Percentiles rank a stretch among this genome's conserved stretches.
phyloP scores from a whole-genome alignment of 2,888 invertebrate species.

The Unio delphinus region DNA sequence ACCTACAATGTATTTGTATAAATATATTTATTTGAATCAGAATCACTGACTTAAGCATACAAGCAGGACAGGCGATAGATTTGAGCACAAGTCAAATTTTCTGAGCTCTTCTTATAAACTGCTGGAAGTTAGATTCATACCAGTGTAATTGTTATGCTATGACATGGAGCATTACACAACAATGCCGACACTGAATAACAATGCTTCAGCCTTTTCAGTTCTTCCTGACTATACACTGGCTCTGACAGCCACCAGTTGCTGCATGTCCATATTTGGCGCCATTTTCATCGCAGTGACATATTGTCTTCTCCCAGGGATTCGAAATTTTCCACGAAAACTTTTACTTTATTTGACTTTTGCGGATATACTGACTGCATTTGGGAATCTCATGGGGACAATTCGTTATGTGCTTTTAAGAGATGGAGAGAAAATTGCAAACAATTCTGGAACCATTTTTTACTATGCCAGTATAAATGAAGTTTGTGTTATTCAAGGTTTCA shows the following conservation, averaged over 20 bases:
- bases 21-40: no score
- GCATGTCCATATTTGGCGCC: conserved; percentile 16
- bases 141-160: no score
- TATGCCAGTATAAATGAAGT: conserved; percentile 10
- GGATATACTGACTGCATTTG: conserved; percentile 8
- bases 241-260: conserved; percentile 5
- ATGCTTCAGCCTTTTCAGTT: no score
- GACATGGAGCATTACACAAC: no score
- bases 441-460: background rate
- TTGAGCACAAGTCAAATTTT: no score
- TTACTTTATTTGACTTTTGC: conserved; percentile 17
- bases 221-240: conserved; percentile 2
- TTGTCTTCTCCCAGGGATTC: conserved; percentile 3
- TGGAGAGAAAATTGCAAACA: no score
- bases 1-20: no score
- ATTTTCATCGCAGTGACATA: conserved; percentile 14
- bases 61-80: no score
- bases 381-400: conserved; percentile 13
- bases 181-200: no score
- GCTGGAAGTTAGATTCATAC: no score
- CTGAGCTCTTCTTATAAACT: no score
- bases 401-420: conserved; percentile 1
- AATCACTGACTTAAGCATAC: no score
- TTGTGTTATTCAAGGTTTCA: conserved; percentile 26
- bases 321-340: conserved; percentile 7